Evolutionary conservation across 2,113 vertebrate species (phyloP).

Genomic region (Nothobranchius furzeri): DNA sequence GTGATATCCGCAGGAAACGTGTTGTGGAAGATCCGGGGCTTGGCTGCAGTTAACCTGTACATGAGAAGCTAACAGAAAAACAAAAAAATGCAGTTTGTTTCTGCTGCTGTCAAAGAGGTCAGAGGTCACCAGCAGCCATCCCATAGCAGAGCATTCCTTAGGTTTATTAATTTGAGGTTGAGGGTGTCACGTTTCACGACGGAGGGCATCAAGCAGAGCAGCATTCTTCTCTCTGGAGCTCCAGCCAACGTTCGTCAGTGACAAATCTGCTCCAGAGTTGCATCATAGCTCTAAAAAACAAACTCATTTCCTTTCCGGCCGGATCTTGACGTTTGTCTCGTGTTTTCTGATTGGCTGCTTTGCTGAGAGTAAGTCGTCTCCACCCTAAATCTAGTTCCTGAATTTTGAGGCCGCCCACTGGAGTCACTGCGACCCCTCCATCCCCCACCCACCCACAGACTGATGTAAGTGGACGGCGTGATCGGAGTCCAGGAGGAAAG

Average conservation of each 20-base stretch:
- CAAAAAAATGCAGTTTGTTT: too few relatives aligned
- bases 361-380: slow-evolving; percentile 18
- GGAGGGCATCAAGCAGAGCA: not conserved
- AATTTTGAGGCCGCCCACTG: slow-evolving; percentile 30
- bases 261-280: slow-evolving; percentile 2
- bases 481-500: not conserved
- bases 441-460: slow-evolving; percentile 49
- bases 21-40: too few relatives aligned
- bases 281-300: not conserved
- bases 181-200: slow-evolving; percentile 31
- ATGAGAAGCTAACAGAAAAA: too few relatives aligned
- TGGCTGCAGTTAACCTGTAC: too few relatives aligned
- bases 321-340: slow-evolving; percentile 39
- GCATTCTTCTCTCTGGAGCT: not conserved
- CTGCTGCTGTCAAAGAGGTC: too few relatives aligned
- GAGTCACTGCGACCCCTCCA: slow-evolving; percentile 17
- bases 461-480: slow-evolving; percentile 51
- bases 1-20: too few relatives aligned
- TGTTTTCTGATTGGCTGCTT: slow-evolving; percentile 35
- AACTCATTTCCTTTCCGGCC: slow-evolving; percentile 10
- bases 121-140: too few relatives aligned
- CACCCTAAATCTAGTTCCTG: slow-evolving; percentile 54
- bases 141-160: not conserved
- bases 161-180: slow-evolving; percentile 13
- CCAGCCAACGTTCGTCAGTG: not conserved